phyloP scores from a whole-genome alignment of 2,888 invertebrate genomes.

The Tetropium fuscum region DNA sequence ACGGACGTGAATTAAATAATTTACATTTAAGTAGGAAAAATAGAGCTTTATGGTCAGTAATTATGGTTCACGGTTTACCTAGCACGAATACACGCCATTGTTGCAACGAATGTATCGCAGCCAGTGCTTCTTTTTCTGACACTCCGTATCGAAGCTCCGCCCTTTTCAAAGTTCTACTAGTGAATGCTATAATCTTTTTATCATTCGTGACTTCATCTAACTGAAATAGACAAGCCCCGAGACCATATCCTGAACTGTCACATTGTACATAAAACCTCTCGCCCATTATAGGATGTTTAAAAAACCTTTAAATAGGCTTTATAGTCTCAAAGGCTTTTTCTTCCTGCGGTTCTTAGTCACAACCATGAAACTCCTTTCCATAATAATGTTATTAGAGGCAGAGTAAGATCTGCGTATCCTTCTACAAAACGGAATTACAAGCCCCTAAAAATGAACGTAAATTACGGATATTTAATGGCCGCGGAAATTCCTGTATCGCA shows the following conservation, averaged over 20 bases:
- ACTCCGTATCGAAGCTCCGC: conserved; percentile 5
- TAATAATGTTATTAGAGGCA: background rate
- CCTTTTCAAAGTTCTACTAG: conserved; percentile 24
- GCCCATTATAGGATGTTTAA: conserved; percentile 29
- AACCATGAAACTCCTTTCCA: background rate
- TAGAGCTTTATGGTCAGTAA: conserved; percentile 35
- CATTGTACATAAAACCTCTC: conserved; percentile 15
- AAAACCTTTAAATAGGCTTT: conserved; percentile 16
- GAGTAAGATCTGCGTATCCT: background rate
- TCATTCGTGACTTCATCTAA: background rate
- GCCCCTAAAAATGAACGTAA: conserved; percentile 10
- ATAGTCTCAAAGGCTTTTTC: conserved; percentile 7
- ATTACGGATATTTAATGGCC: background rate
- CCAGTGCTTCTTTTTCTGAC: conserved; percentile 29
- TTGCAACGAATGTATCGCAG: conserved; percentile 20
- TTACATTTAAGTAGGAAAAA: conserved; percentile 18
- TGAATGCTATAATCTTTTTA: conserved; percentile 26
- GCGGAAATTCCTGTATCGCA: conserved; percentile 9
- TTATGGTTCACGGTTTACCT: conserved; percentile 11
- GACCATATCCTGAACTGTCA: conserved; percentile 11
- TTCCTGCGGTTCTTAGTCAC: background rate
- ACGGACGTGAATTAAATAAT: conserved; percentile 19
- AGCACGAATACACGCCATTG: conserved; percentile 28
- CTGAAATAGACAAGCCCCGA: conserved; percentile 10
- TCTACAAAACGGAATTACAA: conserved; percentile 1